Conservation (phyloP, 1,140 invertebrate genomes). For the Phortica variegata region DNA sequence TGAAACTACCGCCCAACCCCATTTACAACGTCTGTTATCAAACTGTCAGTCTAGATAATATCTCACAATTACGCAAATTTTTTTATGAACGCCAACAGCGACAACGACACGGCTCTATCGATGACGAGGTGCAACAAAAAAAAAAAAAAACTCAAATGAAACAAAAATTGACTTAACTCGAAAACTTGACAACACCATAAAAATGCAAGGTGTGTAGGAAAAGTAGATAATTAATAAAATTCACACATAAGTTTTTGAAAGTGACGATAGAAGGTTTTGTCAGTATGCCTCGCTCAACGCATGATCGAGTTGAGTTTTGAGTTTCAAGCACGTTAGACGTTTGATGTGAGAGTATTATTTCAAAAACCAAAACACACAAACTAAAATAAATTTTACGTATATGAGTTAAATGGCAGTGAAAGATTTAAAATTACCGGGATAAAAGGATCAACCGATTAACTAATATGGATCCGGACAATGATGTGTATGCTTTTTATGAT, state of each 20-base stretch:
- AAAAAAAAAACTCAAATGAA: neutral
- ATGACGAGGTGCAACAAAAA: constrained; percentile 31
- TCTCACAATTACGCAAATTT: constrained; percentile 35
- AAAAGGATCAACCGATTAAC: no score
- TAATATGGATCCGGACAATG: constrained; percentile 43
- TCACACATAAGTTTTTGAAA: constrained; percentile 50
- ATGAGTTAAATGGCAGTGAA: no score
- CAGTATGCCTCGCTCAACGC: constrained; percentile 19
- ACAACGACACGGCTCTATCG: constrained; percentile 19
- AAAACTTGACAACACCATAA: constrained; percentile 27
- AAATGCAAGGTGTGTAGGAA: constrained; percentile 50
- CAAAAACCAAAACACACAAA: no score
- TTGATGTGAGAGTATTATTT: neutral
- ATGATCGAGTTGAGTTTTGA: constrained; percentile 43
- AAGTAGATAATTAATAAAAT: constrained; percentile 52
- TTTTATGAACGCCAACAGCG: no score
- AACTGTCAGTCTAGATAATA: no score
- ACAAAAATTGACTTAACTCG: constrained; percentile 27
- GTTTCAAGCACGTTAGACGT: constrained; percentile 36
- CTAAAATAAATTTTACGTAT: no score
- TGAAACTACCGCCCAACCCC: no score
- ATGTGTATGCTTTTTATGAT: constrained; percentile 46
- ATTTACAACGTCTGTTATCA: no score
- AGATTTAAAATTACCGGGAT: no score
- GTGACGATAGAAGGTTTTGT: constrained; percentile 44